Base-by-base conservation (phyloP, 2,113 vertebrate genomes). In the Spea multiplicata region DNA sequence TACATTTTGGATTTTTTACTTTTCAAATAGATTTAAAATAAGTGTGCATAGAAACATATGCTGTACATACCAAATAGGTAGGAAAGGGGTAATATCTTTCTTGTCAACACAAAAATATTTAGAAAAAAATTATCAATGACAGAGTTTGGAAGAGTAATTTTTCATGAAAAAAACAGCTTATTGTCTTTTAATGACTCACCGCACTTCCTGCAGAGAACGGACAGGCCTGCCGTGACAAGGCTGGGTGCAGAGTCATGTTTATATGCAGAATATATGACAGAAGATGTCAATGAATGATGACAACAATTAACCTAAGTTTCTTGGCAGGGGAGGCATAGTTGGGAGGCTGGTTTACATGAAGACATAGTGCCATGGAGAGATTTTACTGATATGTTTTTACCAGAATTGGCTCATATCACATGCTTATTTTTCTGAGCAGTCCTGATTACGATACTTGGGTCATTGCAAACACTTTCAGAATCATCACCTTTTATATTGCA, bases 221-320 rank as follows among this genome's bases (percentile, higher is more conserved):
- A 64, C 61, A 69, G 67, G n/a, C 47, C 6, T 16, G 67, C 67
- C 49, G 67, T 69, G 46, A 69, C 44, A n/a, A 47, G 47, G 67
- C 67, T 69, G 67, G n/a, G 46, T 14, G 6, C 49, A 49, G 48
- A 48, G 67, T 69, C 48, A 69, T 49, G 8, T 16, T 69, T 50
- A 69, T 69, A 69, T 49, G 14, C 67, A 69, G 45, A 49, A 49
- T 30, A 30, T 30, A 47, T 69, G 46, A 49, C 49, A 44, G 14
- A 49, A 69, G 46, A 69, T n/a, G 16, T 64, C 61, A 64, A 64
- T 64, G n/a, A 69, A 44, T 16, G 48, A 49, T 69, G n/a, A 69
- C 46, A 44, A 49, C 47, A 69, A 50, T 69, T 69, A 69, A 13
- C 9, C 46, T 49, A 8, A n/a, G 46, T 7, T 5, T 69, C 13